Evolutionary conservation across 2,113 vertebrate genomes (phyloP), one percentile per base, ranked within the genome.

Genomic region (Alligator sinensis): DNA sequence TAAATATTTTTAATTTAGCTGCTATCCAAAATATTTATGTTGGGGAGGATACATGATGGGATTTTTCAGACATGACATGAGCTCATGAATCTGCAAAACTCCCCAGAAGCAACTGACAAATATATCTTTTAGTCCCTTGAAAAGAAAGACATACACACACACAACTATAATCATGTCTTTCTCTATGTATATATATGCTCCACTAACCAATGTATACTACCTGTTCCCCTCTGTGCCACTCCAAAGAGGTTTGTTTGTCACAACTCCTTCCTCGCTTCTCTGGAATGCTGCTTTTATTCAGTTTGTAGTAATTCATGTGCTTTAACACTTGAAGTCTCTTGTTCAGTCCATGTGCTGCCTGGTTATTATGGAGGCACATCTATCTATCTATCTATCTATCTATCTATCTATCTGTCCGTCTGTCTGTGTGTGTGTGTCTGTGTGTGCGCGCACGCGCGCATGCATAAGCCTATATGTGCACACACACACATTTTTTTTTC

Each of bases 201-300:
- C 4, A 76, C 7, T 6, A 89, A 16, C 90, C 34, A 91, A 34
- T 18, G 78, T 6, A 19, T 84, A 28, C 86, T 84, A 89, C 8
- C 64, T 17, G 25, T 84, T 74, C 18, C 12, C 0, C 3, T 70
- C 24, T 89, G n/a, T 82, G 62, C 78, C 87, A 70, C 86, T 91
- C 70, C 80, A 75, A 14, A 79, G 28, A 81, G 47, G 88, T 90
- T 80, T 38, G 6, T 7, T 47, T 90, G 22, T 91, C 94, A 64
- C 60, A 94, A 11, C 47, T 47, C 47, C 47, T 47, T 79, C 27
- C 55, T 93, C 25, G 86, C 68, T 89, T 63, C 47, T 38, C 88
- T 92, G 60, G 84, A 79, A 78, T 77, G 80, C 68, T 90, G 91
- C 88, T 96, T 90, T 63, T 47, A 38, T 87, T 91, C 77, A 91